A percentile compares a stretch with the other conserved stretches of the same genome.
These are phyloP conservation scores for Eutolmus rufibarbis DNA, from an alignment of 2,888 invertebrate species.

Conservation along the genomic window DNA sequence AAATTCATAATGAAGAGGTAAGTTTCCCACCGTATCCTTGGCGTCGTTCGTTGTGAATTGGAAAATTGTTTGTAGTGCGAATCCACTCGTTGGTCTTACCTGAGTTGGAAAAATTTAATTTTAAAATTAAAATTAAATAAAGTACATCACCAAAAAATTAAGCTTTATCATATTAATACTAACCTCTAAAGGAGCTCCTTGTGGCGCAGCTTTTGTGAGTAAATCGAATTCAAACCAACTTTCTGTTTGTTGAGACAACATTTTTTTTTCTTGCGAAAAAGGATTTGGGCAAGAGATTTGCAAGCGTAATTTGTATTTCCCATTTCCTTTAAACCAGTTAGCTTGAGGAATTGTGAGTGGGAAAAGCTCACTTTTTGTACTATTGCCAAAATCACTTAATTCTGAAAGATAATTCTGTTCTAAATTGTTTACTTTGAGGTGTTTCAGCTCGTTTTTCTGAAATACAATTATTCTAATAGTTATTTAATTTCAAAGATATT, in stretches of 20 bases:
- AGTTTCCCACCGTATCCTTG: neutral
- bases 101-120: neutral
- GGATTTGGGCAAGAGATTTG: neutral
- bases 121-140: neutral
- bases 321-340: neutral
- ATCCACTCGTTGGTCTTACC: neutral
- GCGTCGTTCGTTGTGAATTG: neutral
- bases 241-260: neutral
- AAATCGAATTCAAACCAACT: slow-evolving; percentile 19
- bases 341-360: neutral
- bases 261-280: neutral
- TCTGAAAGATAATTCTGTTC: neutral
- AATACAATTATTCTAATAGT: neutral
- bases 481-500: neutral
- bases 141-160: no score
- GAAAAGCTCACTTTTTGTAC: neutral
- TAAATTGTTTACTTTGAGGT: neutral
- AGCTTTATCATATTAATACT: neutral
- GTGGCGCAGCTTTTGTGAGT: neutral
- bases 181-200: neutral
- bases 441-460: neutral
- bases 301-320: neutral
- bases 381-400: neutral
- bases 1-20: slow-evolving; percentile 10
- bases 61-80: neutral